These are phyloP conservation scores for Epistrophella euchroma DNA, from an alignment of 2,888 invertebrate species.

Conservation along the genomic window DNA sequence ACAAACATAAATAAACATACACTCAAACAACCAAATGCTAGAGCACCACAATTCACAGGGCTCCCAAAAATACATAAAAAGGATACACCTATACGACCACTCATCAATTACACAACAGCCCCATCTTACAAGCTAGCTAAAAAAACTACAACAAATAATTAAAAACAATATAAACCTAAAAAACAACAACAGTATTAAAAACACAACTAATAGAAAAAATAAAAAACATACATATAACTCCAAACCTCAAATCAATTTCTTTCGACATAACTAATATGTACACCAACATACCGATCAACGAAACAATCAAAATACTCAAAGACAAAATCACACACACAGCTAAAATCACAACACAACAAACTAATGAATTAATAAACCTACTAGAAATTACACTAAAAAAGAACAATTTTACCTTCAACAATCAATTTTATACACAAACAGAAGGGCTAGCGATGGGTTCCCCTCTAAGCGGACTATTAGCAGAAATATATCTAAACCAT, in stretches of 20 bases:
- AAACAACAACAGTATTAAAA: background rate
- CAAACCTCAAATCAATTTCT: background rate
- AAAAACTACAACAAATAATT: too few relatives aligned
- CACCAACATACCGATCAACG: background rate
- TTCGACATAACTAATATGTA: background rate
- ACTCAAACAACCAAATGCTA: too few relatives aligned
- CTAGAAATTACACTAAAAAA: background rate
- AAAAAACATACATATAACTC: background rate
- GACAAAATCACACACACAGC: too few relatives aligned
- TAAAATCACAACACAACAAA: too few relatives aligned
- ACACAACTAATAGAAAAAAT: conserved; percentile 3
- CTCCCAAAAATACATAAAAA: too few relatives aligned
- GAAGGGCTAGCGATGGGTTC: conserved; percentile 4
- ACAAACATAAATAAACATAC: too few relatives aligned
- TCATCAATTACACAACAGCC: too few relatives aligned
- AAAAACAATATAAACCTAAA: too few relatives aligned
- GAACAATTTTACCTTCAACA: background rate
- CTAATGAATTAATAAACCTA: background rate
- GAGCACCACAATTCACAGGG: too few relatives aligned
- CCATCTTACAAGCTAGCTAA: too few relatives aligned
- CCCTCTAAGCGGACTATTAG: background rate
- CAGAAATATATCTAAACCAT: background rate
- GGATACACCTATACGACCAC: too few relatives aligned
- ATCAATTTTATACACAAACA: background rate
- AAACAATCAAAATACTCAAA: too few relatives aligned